These are phyloP conservation scores for Anableps anableps DNA, from an alignment of 2,797 vertebrate genomes.

Conservation along the genomic window DNA sequence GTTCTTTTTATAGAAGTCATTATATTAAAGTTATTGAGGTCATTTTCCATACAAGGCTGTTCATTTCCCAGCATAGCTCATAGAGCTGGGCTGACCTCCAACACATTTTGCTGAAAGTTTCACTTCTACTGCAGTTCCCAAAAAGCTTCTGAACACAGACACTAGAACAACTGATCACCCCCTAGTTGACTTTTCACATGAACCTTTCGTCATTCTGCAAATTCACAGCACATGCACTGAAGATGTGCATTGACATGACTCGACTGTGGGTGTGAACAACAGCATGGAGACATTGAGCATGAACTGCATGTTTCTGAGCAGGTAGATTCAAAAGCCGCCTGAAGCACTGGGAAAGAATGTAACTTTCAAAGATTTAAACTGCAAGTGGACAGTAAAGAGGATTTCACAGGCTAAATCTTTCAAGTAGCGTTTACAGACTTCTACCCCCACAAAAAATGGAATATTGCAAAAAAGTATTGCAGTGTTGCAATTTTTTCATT, in stretches of 20 bases:
- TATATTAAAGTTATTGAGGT: conserved; percentile 27
- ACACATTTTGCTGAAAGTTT: conserved; percentile 67
- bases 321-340: conserved; percentile 27
- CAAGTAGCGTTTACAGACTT: neutral
- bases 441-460: neutral
- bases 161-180: conserved; percentile 24
- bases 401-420: neutral
- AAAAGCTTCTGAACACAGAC: conserved; percentile 59
- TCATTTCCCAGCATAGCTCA: conserved; percentile 49
- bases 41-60: conserved; percentile 51
- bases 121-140: conserved; percentile 66
- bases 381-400: neutral
- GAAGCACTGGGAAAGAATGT: conserved; percentile 7
- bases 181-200: conserved; percentile 42
- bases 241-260: conserved; percentile 33
- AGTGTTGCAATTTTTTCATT: neutral
- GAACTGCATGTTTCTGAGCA: conserved; percentile 35
- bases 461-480: neutral
- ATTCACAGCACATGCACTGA: conserved; percentile 26
- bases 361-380: neutral
- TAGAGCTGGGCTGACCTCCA: conserved; percentile 56
- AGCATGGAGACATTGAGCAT: conserved; percentile 20
- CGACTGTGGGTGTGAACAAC: conserved; percentile 17
- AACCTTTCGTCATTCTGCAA: conserved; percentile 35
- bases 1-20: conserved; percentile 50